Evolutionary conservation across 2,888 invertebrate genomes (phyloP), one percentile per base, ranked within the genome.

Genomic region (Rutpela maculata): DNA sequence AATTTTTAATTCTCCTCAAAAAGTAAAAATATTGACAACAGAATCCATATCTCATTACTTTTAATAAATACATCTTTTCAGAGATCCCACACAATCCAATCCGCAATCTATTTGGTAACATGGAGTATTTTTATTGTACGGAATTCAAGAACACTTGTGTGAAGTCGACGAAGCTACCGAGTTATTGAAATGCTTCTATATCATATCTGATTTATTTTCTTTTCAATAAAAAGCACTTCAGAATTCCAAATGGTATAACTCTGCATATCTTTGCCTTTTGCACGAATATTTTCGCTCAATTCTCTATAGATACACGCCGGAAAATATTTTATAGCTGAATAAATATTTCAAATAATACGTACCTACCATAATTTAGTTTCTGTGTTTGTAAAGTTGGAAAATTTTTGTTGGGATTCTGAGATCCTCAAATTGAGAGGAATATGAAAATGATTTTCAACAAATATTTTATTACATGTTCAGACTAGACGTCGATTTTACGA

Each of bases 201-300:
- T 84, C 82, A 77, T 83, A 84, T 85, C 85, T 85, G 86, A 86
- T 86, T 86, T 86, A 86, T 86, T 86, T 86, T 85, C 85, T 86
- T 85, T 86, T 85, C 85, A 86, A 82, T 82, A 84, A 84, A 84
- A 82, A 82, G 79, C 83, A 84, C 84, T 86, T 78, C 81, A 85
- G 84, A 82, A 82, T 82, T 81, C 83, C 82, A 81, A 82, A 85
- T 84, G 83, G 83, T 80, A 81, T 76, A 79, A 77, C 79, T 78
- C 75, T 78, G 81, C 81, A 79, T 81, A 81, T 81, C 78, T 79
- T 77, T 71, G 79, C 80, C 78, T 81, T 78, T 81, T 75, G 63
- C 72, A 43, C 62, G 72, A 72, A 72, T 72, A 72, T 72, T 72
- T 72, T 74, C 73, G 62, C 76, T 77, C 72, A 62, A 76, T 79